A percentile compares a stretch with the other conserved stretches of the same genome.
Evolutionary conservation across 2,888 invertebrate species (phyloP).

Genomic region (Ornithoptera priamus): DNA sequence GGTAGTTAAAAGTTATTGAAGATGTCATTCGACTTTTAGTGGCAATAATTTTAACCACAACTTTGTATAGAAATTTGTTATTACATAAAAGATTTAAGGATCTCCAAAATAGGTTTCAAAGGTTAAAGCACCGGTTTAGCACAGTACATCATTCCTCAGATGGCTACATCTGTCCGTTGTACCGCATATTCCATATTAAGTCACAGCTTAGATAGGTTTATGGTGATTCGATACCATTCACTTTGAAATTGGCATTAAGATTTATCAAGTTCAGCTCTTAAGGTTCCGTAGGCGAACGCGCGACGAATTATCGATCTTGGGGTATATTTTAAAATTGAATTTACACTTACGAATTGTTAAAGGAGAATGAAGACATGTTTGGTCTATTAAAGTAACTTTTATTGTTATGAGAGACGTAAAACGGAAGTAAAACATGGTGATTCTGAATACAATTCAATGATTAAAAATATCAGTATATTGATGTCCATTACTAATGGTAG

Average conservation of each 20-base stretch:
- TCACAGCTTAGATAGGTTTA: constrained; percentile 60
- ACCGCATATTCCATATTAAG: constrained; percentile 43
- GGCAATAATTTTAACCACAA: background rate
- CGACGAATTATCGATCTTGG: constrained; percentile 38
- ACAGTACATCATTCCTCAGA: constrained; percentile 55
- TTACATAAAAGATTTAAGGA: background rate
- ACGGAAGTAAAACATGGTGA: background rate
- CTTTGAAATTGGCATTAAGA: constrained; percentile 69
- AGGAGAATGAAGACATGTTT: constrained; percentile 14
- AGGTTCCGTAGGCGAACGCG: constrained; percentile 34
- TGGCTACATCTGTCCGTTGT: constrained; percentile 42
- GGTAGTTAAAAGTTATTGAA: no score
- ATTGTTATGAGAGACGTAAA: constrained; percentile 2
- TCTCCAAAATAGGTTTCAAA: background rate
- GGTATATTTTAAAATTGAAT: constrained; percentile 25
- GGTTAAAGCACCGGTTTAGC: constrained; percentile 47
- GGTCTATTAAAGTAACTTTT: constrained; percentile 16
- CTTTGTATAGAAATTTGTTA: background rate
- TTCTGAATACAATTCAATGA: background rate
- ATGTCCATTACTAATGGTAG: no score
- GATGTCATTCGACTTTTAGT: no score
- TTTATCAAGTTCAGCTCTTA: constrained; percentile 41
- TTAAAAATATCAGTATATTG: no score
- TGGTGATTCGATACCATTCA: constrained; percentile 78
- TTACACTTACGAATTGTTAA: constrained; percentile 23